Evolutionary conservation across 2,113 vertebrate species (phyloP), one percentile per base, ranked within the genome.

Genomic region (Paratilapia polleni): DNA sequence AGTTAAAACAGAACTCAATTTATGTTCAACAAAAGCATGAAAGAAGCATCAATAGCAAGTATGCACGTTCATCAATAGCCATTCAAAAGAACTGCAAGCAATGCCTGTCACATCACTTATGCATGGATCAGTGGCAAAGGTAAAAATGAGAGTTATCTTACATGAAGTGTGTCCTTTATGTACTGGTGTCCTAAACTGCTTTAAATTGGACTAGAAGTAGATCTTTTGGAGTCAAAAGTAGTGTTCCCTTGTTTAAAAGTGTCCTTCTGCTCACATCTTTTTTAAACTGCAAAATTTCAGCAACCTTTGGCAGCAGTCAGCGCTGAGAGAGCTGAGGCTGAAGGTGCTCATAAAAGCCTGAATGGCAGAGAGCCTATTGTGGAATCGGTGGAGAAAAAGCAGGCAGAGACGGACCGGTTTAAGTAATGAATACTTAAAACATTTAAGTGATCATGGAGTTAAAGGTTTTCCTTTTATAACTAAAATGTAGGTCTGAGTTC

Each of bases 401-500:
- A 73, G 52, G 26, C 61, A 15, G 49, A 1, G 28, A 26, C 1
- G 52, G 34, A 47, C 28, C 3, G 24, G 68, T 59, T 57, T n/a
- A 52, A 26, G 7, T 49, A 28, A 38, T 59, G 43, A 87, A 87
- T 57, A 78, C 20, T 20, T 52, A 31, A 62, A 81, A 73, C 15
- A 41, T 1, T 52, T 1, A 57, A 79, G 41, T 8, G 78, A 60
- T 38, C 19, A n/a, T 24, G 3, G n/a, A 47, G 73, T 68, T 24
- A 4, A 38, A 34, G 6, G 34, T 1, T 59, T 63, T 2, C n/a
- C 14, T n/a, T 41, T 63, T 61, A 28, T n/a, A 15, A 0, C 34
- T 52, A 47, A 76, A 75, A 58, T 36, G 17, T 14, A 74, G 5
- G 14, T 78, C 56, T 61, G 57, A 52, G 66, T 20, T 70, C 43